A percentile compares a stretch with the other conserved stretches of the same genome.
Conservation (phyloP, 2,113 vertebrate species). For the Albula glossodonta region DNA sequence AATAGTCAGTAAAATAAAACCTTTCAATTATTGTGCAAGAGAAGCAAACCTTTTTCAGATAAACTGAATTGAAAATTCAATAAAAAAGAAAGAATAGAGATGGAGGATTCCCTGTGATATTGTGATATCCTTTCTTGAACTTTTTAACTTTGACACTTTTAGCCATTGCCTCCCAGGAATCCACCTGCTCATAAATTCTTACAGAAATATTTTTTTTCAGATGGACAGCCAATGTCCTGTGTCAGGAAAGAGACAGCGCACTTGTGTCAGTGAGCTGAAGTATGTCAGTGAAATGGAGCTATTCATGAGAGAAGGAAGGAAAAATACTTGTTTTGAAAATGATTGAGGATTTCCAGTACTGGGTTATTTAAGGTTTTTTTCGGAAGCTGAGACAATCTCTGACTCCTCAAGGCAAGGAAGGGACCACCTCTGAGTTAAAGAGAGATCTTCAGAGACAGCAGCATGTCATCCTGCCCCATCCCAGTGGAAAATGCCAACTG, state of each 20-base stretch:
- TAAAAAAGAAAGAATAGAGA: not conserved
- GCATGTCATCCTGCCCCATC: constrained; percentile 7
- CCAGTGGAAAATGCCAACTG: constrained; percentile 7
- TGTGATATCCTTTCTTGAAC: constrained; percentile 1
- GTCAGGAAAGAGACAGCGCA: not conserved
- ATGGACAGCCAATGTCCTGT: not conserved
- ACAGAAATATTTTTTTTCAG: not conserved
- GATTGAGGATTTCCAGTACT: not conserved
- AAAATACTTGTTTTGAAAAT: not conserved
- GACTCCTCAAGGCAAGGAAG: not conserved
- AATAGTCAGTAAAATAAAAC: not conserved
- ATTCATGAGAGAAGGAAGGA: not conserved
- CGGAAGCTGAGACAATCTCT: constrained; percentile 1
- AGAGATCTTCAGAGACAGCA: not conserved
- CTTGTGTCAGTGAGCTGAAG: not conserved
- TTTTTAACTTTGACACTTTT: not conserved
- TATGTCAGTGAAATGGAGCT: not conserved
- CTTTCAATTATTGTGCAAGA: not conserved
- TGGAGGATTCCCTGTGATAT: not conserved
- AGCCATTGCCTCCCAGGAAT: not conserved
- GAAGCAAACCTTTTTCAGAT: not conserved
- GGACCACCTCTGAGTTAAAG: not conserved
- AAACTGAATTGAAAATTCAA: not conserved
- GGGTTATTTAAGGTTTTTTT: not conserved
- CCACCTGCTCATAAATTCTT: constrained; percentile 1